These are phyloP conservation scores for Cottus gobio DNA, from an alignment of 2,113 vertebrate genomes.

Conservation along the genomic window DNA sequence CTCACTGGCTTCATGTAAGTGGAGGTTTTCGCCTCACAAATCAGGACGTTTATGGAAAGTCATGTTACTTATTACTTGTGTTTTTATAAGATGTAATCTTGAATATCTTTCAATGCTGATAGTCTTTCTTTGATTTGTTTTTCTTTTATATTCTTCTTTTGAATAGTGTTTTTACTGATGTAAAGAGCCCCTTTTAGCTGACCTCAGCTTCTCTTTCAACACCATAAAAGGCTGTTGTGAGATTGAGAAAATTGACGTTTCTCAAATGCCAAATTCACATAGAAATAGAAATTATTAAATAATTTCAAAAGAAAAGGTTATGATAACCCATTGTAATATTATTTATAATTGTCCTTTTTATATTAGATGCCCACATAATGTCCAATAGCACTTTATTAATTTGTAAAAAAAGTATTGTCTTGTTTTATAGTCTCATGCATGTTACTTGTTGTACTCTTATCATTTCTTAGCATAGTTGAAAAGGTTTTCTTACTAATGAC, in stretches of 20 bases:
- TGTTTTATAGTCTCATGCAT: conserved; percentile 53
- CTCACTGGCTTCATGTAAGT: conserved; percentile 39
- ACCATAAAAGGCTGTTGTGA: conserved; percentile 11
- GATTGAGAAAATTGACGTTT: background rate
- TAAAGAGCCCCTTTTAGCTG: conserved; percentile 21
- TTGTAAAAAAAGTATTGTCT: conserved; percentile 39
- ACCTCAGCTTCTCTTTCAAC: background rate
- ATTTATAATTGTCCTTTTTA: conserved; percentile 35
- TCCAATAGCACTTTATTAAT: conserved; percentile 74
- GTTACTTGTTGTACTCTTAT: conserved; percentile 53
- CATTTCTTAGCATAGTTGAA: conserved; percentile 37
- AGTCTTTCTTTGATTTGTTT: conserved; percentile 20
- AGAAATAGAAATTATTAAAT: conserved; percentile 22
- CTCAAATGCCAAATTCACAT: background rate
- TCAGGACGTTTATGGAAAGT: conserved; percentile 50
- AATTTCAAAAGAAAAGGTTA: conserved; percentile 25
- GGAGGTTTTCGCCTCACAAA: conserved; percentile 30
- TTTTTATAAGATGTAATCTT: conserved; percentile 59
- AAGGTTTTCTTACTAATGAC: conserved; percentile 26
- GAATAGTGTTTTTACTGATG: conserved; percentile 27
- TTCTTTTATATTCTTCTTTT: conserved; percentile 31
- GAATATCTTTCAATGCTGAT: conserved; percentile 42
- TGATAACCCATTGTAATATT: conserved; percentile 15
- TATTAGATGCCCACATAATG: conserved; percentile 55
- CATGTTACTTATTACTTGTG: conserved; percentile 49